Percentiles rank a stretch among this genome's conserved stretches.
phyloP scores from a whole-genome alignment of 64 coral and sea anemone genomes.

The Astreopora myriophthalma region DNA sequence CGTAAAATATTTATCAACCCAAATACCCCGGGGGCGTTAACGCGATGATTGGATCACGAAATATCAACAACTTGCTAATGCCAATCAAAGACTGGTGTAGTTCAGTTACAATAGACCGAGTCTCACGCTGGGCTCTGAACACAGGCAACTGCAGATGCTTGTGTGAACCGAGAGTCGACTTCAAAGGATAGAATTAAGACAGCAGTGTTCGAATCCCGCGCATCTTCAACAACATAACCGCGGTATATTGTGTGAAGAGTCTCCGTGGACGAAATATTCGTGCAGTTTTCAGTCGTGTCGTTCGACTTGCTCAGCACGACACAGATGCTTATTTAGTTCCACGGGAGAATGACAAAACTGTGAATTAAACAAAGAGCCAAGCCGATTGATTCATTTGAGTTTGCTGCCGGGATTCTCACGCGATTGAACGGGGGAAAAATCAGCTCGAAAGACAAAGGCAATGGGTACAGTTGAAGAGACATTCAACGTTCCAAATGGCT shows the following conservation, averaged over 20 bases:
- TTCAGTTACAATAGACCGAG: conserved; percentile 90
- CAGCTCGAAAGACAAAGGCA: conserved; percentile 40
- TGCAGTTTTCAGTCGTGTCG: conserved; percentile 8
- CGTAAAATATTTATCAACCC: conserved; percentile 96
- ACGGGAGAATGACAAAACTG: conserved; percentile 74
- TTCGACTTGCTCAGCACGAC: conserved; percentile 67
- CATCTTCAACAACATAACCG: conserved; percentile 16
- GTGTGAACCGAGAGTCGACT: conserved; percentile 83
- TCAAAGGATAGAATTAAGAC: conserved; percentile 44
- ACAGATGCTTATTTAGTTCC: conserved; percentile 63
- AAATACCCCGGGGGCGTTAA: conserved; percentile 81
- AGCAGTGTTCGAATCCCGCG: conserved; percentile 21
- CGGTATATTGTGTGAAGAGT: conserved; percentile 23
- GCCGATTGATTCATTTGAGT: conserved; percentile 82
- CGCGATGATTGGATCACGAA: conserved; percentile 88
- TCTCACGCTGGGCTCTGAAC: conserved; percentile 89
- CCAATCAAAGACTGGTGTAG: conserved; percentile 92
- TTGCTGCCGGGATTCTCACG: conserved; percentile 85
- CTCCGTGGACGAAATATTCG: not conserved
- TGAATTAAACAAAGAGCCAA: conserved; percentile 92
- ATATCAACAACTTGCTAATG: conserved; percentile 95
- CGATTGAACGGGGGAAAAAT: conserved; percentile 71
- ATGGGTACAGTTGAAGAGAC: conserved; percentile 87
- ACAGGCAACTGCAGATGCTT: conserved; percentile 87
- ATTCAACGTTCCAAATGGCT: conserved; percentile 70